Base-by-base conservation (phyloP, 2,113 vertebrate genomes). In the Pseudopipra pipra region DNA sequence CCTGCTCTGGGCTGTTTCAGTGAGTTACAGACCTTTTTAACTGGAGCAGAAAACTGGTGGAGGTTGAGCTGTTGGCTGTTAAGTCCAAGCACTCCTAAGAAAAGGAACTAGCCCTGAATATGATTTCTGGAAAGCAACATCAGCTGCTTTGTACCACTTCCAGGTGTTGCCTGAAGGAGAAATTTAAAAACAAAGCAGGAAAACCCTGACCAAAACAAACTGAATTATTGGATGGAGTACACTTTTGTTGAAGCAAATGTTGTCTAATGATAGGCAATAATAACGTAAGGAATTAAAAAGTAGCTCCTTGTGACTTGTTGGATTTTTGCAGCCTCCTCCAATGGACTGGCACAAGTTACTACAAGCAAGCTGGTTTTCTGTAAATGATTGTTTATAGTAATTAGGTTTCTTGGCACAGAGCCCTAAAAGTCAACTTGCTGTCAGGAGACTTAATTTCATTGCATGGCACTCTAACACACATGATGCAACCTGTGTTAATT, bases 401-500 rank as follows among this genome's bases (percentile, higher is more conserved):
- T 95, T 81, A 87, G 65, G 17, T 49, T 95, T 89, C 81, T 93
- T 95, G 91, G 89, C 93, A 93, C 70, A 65, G 22, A 70, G 70
- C 87, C 81, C 85, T 96, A 28, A 65, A 83, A 93, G 68, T 90
- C 84, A 89, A 58, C 54, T 76, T 82, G 62, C 58, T 87, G 77
- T 87, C 70, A 87, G 72, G 81, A 93, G 58, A 56, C 70, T 84
- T 72, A 63, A 79, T 93, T 89, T 86, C 28, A 13, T 7, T 93
- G 62, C 56, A 58, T 82, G 44, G 41, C 68, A 54, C 49, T 75
- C 41, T 41, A 61, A 61, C 56, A 56, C 41, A 46, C 8, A 8
- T 85, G 39, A 79, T 85, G 81, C 85, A 74, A 76, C 77, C 74
- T 85, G 62, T 89, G 19, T 73, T 79, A 87, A 92, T 87, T 58